A percentile compares a stretch with the other conserved stretches of the same genome.
These are phyloP conservation scores for Aspidapion aeneum DNA, from an alignment of 2,888 invertebrate genomes.

Conservation along the genomic window DNA sequence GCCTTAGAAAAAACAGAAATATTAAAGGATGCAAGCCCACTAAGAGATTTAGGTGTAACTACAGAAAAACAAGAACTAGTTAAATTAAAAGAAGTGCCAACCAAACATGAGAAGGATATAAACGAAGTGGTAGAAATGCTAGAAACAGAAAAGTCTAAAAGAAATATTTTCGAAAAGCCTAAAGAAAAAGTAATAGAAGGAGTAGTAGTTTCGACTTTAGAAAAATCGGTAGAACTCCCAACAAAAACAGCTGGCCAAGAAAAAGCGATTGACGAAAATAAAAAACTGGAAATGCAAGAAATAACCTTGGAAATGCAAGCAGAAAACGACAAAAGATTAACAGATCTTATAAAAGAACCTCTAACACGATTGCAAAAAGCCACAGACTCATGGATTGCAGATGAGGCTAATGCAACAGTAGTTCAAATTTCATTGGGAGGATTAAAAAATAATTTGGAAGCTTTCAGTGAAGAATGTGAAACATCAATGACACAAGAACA, in stretches of 20 bases:
- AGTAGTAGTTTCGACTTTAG: neutral
- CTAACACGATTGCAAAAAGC: neutral
- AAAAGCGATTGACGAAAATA: neutral
- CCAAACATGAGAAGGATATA: too few species aligned
- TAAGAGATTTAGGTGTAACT: neutral
- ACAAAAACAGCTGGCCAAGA: neutral
- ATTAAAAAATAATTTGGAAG: neutral
- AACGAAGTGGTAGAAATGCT: neutral
- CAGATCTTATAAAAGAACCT: neutral
- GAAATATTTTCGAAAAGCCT: neutral
- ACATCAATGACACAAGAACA: neutral
- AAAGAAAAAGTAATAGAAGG: neutral
- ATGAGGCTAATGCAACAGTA: neutral
- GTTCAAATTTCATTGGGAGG: neutral
- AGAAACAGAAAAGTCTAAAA: neutral
- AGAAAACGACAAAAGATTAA: neutral
- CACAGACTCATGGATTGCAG: neutral
- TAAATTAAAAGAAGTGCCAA: neutral
- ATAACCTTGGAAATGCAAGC: neutral
- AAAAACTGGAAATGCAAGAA: constrained; percentile 7
- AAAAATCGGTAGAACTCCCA: neutral
- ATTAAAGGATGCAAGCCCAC: neutral
- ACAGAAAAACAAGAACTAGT: neutral
- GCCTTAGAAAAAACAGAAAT: neutral
- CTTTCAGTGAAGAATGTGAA: neutral